Percentiles rank a stretch among this genome's conserved stretches.
These are phyloP conservation scores for Dicentrarchus labrax DNA, from an alignment of 2,113 vertebrate genomes.

Conservation along the genomic window DNA sequence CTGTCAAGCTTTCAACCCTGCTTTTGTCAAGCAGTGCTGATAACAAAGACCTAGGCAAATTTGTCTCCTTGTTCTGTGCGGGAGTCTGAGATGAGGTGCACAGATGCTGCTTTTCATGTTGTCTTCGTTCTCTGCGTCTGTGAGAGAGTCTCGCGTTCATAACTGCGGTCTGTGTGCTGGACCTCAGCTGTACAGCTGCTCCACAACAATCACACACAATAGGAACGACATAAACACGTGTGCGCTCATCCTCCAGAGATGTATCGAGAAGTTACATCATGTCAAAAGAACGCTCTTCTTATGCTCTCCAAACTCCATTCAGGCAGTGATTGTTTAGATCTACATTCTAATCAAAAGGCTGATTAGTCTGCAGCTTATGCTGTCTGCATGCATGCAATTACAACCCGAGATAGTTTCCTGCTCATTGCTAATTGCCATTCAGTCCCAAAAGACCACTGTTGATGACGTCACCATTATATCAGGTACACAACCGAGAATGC, in stretches of 20 bases:
- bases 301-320: background rate
- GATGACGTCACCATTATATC: background rate
- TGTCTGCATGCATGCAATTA: conserved; percentile 35
- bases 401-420: conserved; percentile 31
- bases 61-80: background rate
- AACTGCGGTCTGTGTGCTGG: background rate
- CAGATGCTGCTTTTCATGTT: conserved; percentile 20
- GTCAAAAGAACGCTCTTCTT: background rate
- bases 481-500: background rate
- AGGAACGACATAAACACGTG: background rate
- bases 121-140: background rate
- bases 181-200: conserved; percentile 25
- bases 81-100: conserved; percentile 2
- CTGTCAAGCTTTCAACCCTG: conserved; percentile 6
- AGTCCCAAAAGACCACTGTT: conserved; percentile 16
- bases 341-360: conserved; percentile 3
- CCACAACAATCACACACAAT: background rate
- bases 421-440: conserved; percentile 24
- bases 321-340: conserved; percentile 9
- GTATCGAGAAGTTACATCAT: background rate
- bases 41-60: background rate
- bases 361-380: conserved; percentile 27
- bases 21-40: background rate
- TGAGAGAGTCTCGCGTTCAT: background rate
- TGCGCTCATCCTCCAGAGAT: background rate